Evolutionary conservation across 2,797 vertebrate species (phyloP), one percentile per base, ranked within the genome.

Genomic region (Manis pentadactyla): DNA sequence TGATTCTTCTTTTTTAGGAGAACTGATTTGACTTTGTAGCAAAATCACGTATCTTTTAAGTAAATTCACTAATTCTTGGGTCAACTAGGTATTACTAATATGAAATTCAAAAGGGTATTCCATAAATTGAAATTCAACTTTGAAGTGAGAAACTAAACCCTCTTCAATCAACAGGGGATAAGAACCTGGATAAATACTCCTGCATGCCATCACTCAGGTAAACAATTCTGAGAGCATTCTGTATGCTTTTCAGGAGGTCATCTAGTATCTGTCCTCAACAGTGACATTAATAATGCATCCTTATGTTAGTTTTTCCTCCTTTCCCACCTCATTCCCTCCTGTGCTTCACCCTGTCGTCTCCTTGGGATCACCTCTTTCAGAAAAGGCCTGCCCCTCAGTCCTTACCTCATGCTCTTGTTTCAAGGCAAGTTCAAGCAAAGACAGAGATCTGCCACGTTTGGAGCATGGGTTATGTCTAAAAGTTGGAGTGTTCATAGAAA

Each of bases 381-480:
- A 75, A 63, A 27, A 14, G 42, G 13, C 29, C 25, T 11, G 23
- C 3, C 14, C 7, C 59, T 21, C 71, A 29, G 13, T 46, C 71
- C 10, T 79, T 34, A 34, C 11, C 64, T 53, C 34, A 4, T 19
- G 15, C 34, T 92, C 42, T n/a, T 77, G 53, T 46, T 63, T 25
- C 29, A 89, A 85, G 93, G 64, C 51, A 81, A 64, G 86, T 86
- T 93, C 39, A 57, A 73, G n/a, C 42, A 81, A 77, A 75, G 49
- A 73, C 17, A 86, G 78, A 59, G 49, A 18, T 85, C 25, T 73
- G 46, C 27, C 19, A 25, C 51, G 14, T 77, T 37, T 71, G 46
- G 25, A 57, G 34, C 25, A 39, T 61, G 17, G 39, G 0, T 6
- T 29, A 53, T 21, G 39, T 79, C n/a, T 68, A 46, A 81, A 90